A percentile compares a stretch with the other conserved stretches of the same genome.
Evolutionary conservation across 2,797 vertebrate species (phyloP).

Genomic region (Triplophysa bombifrons): DNA sequence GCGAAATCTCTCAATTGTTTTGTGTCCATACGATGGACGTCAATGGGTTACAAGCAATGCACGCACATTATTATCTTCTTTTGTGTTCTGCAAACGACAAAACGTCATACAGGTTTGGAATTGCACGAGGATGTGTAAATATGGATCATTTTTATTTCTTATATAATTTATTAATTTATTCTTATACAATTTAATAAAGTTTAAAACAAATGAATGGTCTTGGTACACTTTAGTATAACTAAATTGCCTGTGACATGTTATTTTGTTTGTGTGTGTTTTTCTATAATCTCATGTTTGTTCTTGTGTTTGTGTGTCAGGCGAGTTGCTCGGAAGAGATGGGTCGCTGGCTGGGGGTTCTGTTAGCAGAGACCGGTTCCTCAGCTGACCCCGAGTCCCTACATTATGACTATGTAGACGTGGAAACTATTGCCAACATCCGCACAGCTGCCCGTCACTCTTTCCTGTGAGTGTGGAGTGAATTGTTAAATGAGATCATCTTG

Average conservation of each 20-base stretch:
- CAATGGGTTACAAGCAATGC: too few species aligned
- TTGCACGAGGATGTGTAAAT: too few species aligned
- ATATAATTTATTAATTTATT: too few species aligned
- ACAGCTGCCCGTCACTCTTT: conserved; percentile 86
- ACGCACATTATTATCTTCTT: too few species aligned
- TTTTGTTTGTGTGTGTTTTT: conserved; percentile 1
- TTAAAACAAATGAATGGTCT: background rate
- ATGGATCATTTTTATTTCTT: too few species aligned
- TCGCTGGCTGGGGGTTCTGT: conserved; percentile 92
- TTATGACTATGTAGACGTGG: conserved; percentile 97
- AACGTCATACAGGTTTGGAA: too few species aligned
- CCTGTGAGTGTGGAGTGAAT: conserved; percentile 42
- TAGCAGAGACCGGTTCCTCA: conserved; percentile 87
- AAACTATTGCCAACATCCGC: conserved; percentile 92
- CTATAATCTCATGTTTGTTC: background rate
- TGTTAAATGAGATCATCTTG: background rate
- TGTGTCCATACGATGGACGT: too few species aligned
- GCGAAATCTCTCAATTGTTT: too few species aligned
- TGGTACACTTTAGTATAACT: too few species aligned
- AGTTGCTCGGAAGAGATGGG: conserved; percentile 92
- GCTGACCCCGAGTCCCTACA: conserved; percentile 91
- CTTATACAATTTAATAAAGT: too few species aligned
- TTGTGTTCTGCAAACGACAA: background rate
- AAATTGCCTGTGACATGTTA: background rate
- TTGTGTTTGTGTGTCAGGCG: conserved; percentile 73